Evolutionary conservation across 2,888 invertebrate species (phyloP).

Genomic region (Invenusta paracnida): DNA sequence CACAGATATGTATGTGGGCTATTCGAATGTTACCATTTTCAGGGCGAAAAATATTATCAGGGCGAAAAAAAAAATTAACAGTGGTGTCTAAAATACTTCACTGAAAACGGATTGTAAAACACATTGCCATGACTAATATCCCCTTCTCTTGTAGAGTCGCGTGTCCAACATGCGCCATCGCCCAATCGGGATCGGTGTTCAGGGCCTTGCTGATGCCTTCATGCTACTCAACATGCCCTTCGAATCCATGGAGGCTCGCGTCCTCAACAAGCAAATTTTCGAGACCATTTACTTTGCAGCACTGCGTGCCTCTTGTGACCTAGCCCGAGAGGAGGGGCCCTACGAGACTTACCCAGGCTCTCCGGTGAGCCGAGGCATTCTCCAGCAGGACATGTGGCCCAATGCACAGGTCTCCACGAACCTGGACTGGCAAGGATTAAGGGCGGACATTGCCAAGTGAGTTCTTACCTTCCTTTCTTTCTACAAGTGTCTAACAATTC

Average conservation of each 20-base stretch:
- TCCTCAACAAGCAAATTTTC: conserved; percentile 88
- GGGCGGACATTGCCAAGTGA: conserved; percentile 73
- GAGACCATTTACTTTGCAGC: conserved; percentile 97
- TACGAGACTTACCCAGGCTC: conserved; percentile 86
- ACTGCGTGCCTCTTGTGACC: conserved; percentile 86
- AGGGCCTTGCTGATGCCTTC: conserved; percentile 93
- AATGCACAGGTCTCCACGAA: conserved; percentile 66
- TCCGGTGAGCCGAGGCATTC: conserved; percentile 86
- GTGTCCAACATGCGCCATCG: conserved; percentile 75
- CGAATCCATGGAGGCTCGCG: conserved; percentile 77
- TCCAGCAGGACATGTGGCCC: conserved; percentile 97
- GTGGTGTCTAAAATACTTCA: too few species aligned
- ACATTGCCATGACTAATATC: not conserved
- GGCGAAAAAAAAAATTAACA: too few species aligned
- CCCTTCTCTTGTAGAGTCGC: conserved; percentile 59
- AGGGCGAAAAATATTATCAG: too few species aligned
- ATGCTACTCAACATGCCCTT: conserved; percentile 80
- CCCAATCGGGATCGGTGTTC: conserved; percentile 80
- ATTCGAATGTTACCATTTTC: too few species aligned
- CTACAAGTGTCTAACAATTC: too few species aligned
- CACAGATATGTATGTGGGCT: not conserved
- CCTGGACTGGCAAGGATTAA: conserved; percentile 77
- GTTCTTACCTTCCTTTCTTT: too few species aligned
- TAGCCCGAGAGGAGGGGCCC: conserved; percentile 76
- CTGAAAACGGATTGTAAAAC: too few species aligned